Base-by-base conservation (phyloP, 2,888 invertebrate species). In the Coelopa pilipes region DNA sequence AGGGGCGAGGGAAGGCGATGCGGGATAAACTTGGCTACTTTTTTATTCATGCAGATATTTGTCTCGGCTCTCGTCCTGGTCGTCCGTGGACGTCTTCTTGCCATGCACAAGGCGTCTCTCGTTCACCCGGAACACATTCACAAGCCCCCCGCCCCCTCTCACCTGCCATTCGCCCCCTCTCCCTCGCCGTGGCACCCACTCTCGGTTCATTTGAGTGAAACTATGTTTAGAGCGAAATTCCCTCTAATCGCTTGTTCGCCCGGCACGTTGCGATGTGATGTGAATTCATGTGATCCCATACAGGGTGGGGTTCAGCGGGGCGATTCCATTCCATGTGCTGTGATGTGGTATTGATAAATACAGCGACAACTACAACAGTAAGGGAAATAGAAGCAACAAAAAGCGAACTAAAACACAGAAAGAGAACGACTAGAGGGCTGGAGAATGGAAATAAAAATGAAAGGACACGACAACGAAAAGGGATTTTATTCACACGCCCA, bases 191-290 rank as follows among this genome's bases (percentile, higher is more conserved):
- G 49, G 4, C 34, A 4, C 34, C 34, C 34, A n/a, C 9, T 53
- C 34, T 34, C 34, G 2, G 7, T 34, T 34, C 34, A 34, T 34
- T 7, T 34, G 34, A 34, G 34, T 4, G 34, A 34, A 34, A 34
- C 34, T 34, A 34, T 34, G 34, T 34, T 34, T 34, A 34, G 57
- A 57, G 13, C 24, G 34, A 50, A 67, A 53, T 21, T 67, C 21
- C n/a, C 15, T 45, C 55, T 59, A 69, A 69, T 69, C 69, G 57
- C 69, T 57, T 59, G 59, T 53, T 69, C 24, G 57, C 57, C 7
- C 34, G 7, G 34, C 34, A 46, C 65, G 57, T 50, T 47, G 65
- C 46, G 69, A 69, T 21, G 57, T 15, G 59, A 19, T 57, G 57
- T 69, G 53, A 53, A 59, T 47, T 59, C 9, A 47, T 59, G 59